These are phyloP conservation scores for Nemoura dubitans DNA, from an alignment of 2,888 invertebrate species.

Conservation along the genomic window DNA sequence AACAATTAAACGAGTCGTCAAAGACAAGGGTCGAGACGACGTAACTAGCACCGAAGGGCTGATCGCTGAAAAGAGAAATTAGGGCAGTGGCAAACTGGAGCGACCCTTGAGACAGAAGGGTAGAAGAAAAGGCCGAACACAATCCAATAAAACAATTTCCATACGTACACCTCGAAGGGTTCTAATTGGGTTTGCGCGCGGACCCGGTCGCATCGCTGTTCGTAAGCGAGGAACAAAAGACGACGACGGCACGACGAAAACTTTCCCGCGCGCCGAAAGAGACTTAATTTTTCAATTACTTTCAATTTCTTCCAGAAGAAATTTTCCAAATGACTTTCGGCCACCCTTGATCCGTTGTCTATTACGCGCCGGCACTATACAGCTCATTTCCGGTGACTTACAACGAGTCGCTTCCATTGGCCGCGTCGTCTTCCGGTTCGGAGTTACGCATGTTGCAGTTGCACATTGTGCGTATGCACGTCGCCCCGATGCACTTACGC, in stretches of 20 bases:
- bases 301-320: conserved; percentile 2
- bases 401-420: conserved; percentile 44
- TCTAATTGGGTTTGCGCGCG: background rate
- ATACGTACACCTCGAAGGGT: background rate
- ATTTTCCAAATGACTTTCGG: background rate
- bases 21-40: conserved; percentile 12
- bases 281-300: conserved; percentile 7
- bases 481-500: background rate
- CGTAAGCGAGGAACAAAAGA: background rate
- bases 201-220: background rate
- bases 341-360: background rate
- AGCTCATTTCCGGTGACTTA: conserved; percentile 47
- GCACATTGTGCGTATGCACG: background rate
- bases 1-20: background rate
- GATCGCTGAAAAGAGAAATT: background rate
- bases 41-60: background rate
- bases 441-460: background rate
- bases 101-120: background rate
- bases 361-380: background rate
- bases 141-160: background rate
- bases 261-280: background rate
- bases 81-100: background rate
- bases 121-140: background rate
- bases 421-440: conserved; percentile 24
- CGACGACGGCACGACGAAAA: background rate